These are phyloP conservation scores for Phenganax subtilis DNA, from an alignment of 92 coral and sea anemone species.

Conservation along the genomic window DNA sequence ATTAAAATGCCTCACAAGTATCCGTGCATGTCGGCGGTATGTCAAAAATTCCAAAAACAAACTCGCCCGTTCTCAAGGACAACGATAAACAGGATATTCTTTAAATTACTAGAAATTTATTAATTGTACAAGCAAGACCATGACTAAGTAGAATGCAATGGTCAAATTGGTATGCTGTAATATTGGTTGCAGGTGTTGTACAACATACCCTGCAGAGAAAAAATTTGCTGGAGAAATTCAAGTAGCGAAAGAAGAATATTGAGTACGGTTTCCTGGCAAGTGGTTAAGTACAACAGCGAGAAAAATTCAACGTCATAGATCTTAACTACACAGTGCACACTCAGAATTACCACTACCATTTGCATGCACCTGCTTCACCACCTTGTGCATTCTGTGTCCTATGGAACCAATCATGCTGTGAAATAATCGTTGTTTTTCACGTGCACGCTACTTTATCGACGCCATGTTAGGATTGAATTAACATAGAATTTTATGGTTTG, in stretches of 20 bases:
- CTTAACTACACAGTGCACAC: neutral
- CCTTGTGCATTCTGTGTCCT: too few relatives aligned
- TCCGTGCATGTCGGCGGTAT: conserved; percentile 16
- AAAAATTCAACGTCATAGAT: neutral
- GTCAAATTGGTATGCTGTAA: neutral
- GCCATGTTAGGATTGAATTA: too few relatives aligned
- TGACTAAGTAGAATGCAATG: neutral
- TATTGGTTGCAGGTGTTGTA: neutral
- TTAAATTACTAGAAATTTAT: conserved; percentile 10
- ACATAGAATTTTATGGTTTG: too few relatives aligned
- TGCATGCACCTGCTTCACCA: too few relatives aligned
- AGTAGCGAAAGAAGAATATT: conserved; percentile 5
- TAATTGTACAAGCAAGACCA: neutral
- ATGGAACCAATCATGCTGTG: too few relatives aligned
- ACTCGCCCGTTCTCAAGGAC: conserved; percentile 16
- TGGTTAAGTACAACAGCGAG: neutral
- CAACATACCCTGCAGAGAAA: neutral
- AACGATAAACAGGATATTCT: neutral
- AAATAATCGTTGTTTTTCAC: too few relatives aligned
- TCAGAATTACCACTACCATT: too few relatives aligned
- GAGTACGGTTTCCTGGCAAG: conserved; percentile 1
- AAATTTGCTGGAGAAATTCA: neutral
- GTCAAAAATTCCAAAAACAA: neutral
- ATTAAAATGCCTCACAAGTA: conserved; percentile 22
- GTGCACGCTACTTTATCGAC: too few relatives aligned